These are phyloP conservation scores for Acrossocheilus wenchowensis DNA, from an alignment of 2,797 vertebrate species.

Conservation along the genomic window DNA sequence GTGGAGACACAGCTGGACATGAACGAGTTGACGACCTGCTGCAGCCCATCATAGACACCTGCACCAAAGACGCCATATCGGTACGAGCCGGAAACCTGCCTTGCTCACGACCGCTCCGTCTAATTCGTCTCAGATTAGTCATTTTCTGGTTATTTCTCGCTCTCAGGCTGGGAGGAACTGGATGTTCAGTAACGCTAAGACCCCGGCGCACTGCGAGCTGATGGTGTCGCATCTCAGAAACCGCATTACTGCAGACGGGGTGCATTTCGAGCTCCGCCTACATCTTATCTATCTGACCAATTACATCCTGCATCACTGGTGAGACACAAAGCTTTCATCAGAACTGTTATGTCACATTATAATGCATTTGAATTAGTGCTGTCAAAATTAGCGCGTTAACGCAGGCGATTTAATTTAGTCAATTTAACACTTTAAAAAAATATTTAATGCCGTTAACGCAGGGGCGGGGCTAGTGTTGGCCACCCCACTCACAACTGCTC, in stretches of 20 bases:
- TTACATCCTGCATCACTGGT: slow-evolving; percentile 98
- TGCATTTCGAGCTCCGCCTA: slow-evolving; percentile 92
- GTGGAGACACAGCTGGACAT: slow-evolving; percentile 93
- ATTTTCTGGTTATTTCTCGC: not conserved
- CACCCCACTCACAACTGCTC: no score
- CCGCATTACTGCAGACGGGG: slow-evolving; percentile 88
- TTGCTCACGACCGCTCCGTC: not conserved
- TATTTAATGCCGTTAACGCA: no score
- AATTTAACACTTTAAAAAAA: no score
- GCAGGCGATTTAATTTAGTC: no score
- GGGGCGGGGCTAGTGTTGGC: no score
- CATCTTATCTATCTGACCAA: slow-evolving; percentile 98
- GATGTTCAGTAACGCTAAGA: slow-evolving; percentile 98
- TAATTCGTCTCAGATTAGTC: not conserved
- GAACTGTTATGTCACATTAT: not conserved
- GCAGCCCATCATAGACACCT: slow-evolving; percentile 97
- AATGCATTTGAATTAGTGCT: not conserved
- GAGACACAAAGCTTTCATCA: slow-evolving; percentile 14
- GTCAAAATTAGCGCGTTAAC: no score
- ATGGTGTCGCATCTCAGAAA: slow-evolving; percentile 95
- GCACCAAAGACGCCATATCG: slow-evolving; percentile 97
- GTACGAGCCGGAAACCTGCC: slow-evolving; percentile 68
- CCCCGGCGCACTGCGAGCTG: slow-evolving; percentile 90
- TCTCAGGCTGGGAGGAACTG: slow-evolving; percentile 96
- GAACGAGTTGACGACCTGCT: slow-evolving; percentile 93